These are phyloP conservation scores for Oophaga sylvatica DNA, from an alignment of 2,797 vertebrate genomes.

Conservation along the genomic window DNA sequence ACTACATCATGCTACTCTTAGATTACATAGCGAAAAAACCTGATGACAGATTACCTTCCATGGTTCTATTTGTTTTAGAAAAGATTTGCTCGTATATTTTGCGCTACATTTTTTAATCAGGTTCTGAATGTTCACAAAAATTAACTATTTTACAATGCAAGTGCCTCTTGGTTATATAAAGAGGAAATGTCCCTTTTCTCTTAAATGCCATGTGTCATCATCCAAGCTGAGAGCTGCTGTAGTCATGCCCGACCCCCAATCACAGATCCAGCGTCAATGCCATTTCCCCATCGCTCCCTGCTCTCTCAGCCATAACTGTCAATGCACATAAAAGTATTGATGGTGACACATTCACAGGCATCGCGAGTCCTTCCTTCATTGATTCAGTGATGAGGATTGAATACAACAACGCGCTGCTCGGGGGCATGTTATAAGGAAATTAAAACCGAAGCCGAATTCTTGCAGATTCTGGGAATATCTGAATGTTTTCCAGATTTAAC, in stretches of 20 bases:
- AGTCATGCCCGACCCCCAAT: constrained; percentile 16
- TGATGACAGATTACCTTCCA: too few species aligned
- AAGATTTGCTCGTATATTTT: too few species aligned
- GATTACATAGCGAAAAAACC: too few species aligned
- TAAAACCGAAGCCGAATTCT: constrained; percentile 24
- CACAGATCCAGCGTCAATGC: constrained; percentile 5
- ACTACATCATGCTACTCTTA: too few species aligned
- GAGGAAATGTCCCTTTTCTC: not conserved
- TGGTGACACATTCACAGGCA: constrained; percentile 39
- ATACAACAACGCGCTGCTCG: constrained; percentile 24
- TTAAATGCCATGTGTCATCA: not conserved
- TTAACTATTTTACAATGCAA: not conserved
- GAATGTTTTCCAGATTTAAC: not conserved
- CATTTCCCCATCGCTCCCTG: not conserved
- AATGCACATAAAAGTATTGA: constrained; percentile 33
- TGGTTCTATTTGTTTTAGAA: too few species aligned
- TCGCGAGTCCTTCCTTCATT: constrained; percentile 19
- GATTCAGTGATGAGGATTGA: constrained; percentile 38
- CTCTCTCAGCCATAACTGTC: constrained; percentile 29
- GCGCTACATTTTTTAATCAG: not conserved
- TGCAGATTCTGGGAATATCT: constrained; percentile 3
- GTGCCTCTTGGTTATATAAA: not conserved
- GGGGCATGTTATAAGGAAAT: constrained; percentile 29
- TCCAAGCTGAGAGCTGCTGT: not conserved
- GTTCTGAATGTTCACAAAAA: not conserved